Evolutionary conservation across 1,140 invertebrate species (phyloP), one percentile per base, ranked within the genome.

Genomic region (Episyrphus balteatus): DNA sequence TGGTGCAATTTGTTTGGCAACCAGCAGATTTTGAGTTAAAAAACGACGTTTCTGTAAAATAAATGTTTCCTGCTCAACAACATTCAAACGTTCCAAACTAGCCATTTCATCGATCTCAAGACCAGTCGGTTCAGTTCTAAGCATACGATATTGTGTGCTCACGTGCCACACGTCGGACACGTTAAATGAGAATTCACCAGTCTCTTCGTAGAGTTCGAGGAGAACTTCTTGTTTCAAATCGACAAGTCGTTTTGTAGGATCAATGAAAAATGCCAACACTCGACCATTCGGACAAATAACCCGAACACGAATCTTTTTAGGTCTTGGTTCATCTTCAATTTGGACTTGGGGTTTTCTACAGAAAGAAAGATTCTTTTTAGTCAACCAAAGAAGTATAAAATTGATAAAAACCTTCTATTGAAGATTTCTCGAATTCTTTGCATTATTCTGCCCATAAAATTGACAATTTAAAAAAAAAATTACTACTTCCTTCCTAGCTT

Each of bases 241-340:
- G 14, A 54, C 52, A 0, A 66, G 48, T 2, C 58, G 64, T 38
- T 61, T 62, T 17, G 56, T 60, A 0, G 59, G 38, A 44, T 63
- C 61, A 19, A 59, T 58, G 49, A 57, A 55, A 18, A 66, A 63
- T 37, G 62, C 47, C 2, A 66, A 51, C 5, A 64, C 49, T 17
- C 62, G 58, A 7, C 63, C 66, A 12, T 57, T 66, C 11, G 63
- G 63, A 47, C 63, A 65, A 21, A 66, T 60, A 8, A 66, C 57
- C 14, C 61, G 62, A 33, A 66, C 56, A 8, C 48, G 55, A 13
- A 65, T 62, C 6, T 45, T 48, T 21, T 58, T 52, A 6, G 50
- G 51, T 7, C 43, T 8, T 40, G 47, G n/a, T n/a, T n/a, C n/a
- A n/a, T n/a, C n/a, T n/a, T n/a, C n/a, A n/a, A n/a, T n/a, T n/a